phyloP scores from a whole-genome alignment of 2,113 vertebrate species.

The Phrynocephalus versicolor region DNA sequence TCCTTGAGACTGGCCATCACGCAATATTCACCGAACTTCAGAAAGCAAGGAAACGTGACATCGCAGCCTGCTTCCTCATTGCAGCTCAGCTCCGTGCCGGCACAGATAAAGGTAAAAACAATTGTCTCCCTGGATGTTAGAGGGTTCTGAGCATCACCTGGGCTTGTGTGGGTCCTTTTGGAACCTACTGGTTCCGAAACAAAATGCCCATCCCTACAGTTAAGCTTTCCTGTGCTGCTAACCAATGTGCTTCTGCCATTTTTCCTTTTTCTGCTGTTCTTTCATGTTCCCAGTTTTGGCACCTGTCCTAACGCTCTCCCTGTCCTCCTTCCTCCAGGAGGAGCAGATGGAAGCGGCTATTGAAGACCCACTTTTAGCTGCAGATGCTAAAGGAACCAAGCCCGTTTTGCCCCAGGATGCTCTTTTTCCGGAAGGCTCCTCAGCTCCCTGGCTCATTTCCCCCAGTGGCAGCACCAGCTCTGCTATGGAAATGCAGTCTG shows the following conservation, averaged over 20 bases:
- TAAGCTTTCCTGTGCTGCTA: background rate
- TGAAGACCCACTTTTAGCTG: constrained; percentile 39
- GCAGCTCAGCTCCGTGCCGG: no score
- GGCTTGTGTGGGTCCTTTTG: no score
- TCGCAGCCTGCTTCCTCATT: no score
- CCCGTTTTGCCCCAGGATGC: background rate
- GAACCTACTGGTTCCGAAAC: no score
- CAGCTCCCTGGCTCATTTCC: constrained; percentile 36
- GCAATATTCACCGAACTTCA: no score
- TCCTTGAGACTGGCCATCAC: no score
- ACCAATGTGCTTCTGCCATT: background rate
- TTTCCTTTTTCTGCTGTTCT: background rate
- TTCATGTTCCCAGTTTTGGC: background rate
- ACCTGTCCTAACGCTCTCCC: background rate
- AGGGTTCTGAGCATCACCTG: no score
- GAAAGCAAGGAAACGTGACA: no score
- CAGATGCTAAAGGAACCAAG: constrained; percentile 57
- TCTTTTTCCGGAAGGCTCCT: background rate
- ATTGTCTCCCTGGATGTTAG: no score
- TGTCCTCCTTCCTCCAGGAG: constrained; percentile 33
- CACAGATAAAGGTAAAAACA: no score
- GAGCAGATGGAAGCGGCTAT: constrained; percentile 70
- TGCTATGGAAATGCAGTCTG: constrained; percentile 8
- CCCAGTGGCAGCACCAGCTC: constrained; percentile 48
- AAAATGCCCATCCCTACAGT: no score